Percentiles rank a stretch among this genome's conserved stretches.
Evolutionary conservation across 2,888 invertebrate genomes (phyloP).

Genomic region (Dasysyrphus albostriatus): DNA sequence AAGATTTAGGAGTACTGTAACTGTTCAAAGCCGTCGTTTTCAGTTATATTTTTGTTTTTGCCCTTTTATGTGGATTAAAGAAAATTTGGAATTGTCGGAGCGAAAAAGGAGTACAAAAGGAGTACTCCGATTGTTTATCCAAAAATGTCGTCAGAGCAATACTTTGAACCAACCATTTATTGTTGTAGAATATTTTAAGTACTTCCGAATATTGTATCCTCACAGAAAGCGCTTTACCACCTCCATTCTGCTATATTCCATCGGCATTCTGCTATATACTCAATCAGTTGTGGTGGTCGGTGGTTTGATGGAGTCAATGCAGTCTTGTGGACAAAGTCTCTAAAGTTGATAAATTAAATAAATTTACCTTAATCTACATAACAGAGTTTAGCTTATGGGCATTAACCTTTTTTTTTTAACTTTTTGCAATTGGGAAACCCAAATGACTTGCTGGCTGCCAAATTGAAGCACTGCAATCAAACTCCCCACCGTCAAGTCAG

Average conservation of each 20-base stretch:
- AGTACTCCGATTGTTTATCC: too few species aligned
- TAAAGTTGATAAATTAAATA: constrained; percentile 39
- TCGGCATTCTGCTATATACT: neutral
- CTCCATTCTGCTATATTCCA: constrained; percentile 6
- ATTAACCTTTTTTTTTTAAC: neutral
- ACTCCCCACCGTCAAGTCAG: neutral
- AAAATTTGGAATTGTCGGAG: too few species aligned
- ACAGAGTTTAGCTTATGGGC: constrained; percentile 6
- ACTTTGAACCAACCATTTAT: too few species aligned
- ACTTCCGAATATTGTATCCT: neutral
- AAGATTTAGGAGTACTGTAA: too few species aligned
- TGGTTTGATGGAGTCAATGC: neutral
- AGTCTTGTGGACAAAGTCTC: constrained; percentile 28
- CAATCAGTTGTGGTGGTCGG: constrained; percentile 16
- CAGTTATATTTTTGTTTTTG: too few species aligned
- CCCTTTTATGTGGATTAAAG: too few species aligned
- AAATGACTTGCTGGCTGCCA: constrained; percentile 20
- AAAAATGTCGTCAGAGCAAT: too few species aligned
- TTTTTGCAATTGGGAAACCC: constrained; percentile 46
- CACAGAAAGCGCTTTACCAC: neutral
- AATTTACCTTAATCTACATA: constrained; percentile 27
- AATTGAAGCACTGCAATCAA: constrained; percentile 24
- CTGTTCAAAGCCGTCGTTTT: too few species aligned
- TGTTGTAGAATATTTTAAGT: too few species aligned
- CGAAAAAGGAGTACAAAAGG: too few species aligned